Percentiles rank a stretch among this genome's conserved stretches.
phyloP scores from a whole-genome alignment of 2,113 vertebrate species.

The Empidonax traillii region DNA sequence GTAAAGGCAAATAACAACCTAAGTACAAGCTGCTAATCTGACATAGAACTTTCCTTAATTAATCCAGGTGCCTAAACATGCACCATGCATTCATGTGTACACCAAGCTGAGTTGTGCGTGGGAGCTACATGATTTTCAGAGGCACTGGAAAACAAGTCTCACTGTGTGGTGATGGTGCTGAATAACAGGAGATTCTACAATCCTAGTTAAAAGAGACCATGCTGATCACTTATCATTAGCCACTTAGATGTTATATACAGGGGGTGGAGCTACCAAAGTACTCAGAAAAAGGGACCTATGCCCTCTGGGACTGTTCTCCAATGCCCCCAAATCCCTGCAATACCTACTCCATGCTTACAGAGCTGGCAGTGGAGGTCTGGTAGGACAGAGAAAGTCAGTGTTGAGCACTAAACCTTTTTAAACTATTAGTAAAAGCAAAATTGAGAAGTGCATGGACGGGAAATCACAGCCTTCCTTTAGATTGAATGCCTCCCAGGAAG shows the following conservation, averaged over 20 bases:
- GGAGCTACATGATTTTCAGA: background rate
- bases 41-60: background rate
- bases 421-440: background rate
- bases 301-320: background rate
- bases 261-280: background rate
- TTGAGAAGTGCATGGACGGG: background rate
- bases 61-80: background rate
- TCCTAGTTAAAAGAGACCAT: background rate
- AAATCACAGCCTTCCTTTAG: background rate
- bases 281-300: background rate
- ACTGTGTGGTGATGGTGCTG: background rate
- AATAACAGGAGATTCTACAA: background rate
- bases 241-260: background rate
- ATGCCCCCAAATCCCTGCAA: background rate
- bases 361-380: background rate
- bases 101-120: background rate
- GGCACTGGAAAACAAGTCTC: background rate
- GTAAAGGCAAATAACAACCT: background rate
- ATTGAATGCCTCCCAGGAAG: background rate
- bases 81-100: fast-evolving
- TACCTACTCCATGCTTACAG: fast-evolving
- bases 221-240: background rate
- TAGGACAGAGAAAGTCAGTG: background rate
- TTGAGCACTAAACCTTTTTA: background rate
- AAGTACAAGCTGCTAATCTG: background rate